Evolutionary conservation across 2,888 invertebrate genomes (phyloP).

Genomic region (Tyria jacobaeae): DNA sequence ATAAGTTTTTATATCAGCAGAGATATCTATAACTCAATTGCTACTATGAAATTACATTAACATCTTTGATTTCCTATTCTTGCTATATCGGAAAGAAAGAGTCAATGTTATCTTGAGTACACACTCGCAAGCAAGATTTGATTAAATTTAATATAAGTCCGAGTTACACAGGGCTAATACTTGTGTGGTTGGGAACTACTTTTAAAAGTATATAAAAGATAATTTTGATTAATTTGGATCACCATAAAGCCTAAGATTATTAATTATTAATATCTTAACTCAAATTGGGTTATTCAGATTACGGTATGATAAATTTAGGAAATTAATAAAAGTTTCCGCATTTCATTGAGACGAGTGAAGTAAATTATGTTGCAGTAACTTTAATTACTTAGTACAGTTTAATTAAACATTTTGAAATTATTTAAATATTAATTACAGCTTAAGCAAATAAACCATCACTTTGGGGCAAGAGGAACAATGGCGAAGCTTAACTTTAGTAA

Average conservation of each 20-base stretch:
- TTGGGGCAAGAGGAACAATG: neutral
- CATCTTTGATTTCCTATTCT: no score
- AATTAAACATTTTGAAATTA: neutral
- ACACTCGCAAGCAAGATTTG: no score
- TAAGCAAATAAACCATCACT: neutral
- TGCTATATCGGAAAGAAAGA: no score
- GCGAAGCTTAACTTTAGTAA: neutral
- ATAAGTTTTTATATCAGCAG: no score
- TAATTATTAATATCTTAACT: neutral
- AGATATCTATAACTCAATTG: no score
- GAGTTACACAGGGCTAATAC: neutral
- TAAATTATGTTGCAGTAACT: constrained; percentile 35
- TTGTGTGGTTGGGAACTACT: neutral
- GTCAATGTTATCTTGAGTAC: no score
- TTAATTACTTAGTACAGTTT: constrained; percentile 12
- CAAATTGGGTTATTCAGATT: neutral
- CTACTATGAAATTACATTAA: no score
- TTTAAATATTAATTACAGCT: neutral
- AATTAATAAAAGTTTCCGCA: constrained; percentile 24
- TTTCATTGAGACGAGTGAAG: constrained; percentile 16
- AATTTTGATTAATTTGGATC: neutral
- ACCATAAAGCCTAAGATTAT: neutral
- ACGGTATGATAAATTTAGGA: constrained; percentile 11
- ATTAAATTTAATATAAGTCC: no score
- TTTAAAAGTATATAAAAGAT: neutral